A percentile compares a stretch with the other conserved stretches of the same genome.
These are phyloP conservation scores for Dysmachus trigonus DNA, from an alignment of 2,888 invertebrate genomes.

Conservation along the genomic window DNA sequence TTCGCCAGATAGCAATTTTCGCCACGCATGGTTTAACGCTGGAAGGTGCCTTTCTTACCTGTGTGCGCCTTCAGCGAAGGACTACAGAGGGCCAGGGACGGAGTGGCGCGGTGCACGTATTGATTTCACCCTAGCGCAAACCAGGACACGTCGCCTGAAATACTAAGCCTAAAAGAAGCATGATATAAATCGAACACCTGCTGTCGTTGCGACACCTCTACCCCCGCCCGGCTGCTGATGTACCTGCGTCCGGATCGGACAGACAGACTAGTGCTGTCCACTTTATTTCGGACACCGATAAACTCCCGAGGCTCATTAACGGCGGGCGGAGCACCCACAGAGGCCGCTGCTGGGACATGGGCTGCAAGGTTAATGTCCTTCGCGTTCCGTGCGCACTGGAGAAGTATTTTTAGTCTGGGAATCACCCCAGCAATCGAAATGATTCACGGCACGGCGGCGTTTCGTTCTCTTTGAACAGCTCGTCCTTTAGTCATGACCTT, in stretches of 20 bases:
- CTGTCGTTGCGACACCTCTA: not conserved
- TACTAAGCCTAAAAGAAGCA: constrained; percentile 3
- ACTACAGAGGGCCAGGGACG: not conserved
- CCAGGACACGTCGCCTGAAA: constrained; percentile 29
- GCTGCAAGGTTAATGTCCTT: constrained; percentile 35
- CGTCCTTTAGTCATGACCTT: constrained; percentile 40
- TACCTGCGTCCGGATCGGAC: not conserved
- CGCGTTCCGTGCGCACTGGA: not conserved
- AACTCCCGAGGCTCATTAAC: not conserved
- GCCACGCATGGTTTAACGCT: constrained; percentile 47
- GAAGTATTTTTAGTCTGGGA: constrained; percentile 26
- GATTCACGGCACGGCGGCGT: constrained; percentile 17
- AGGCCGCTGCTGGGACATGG: not conserved
- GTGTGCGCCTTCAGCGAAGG: constrained; percentile 17
- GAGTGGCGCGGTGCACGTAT: constrained; percentile 8
- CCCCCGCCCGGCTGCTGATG: not conserved
- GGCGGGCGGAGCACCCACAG: not conserved
- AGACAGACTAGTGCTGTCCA: not conserved
- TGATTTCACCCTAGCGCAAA: constrained; percentile 37
- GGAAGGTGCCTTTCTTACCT: constrained; percentile 42
- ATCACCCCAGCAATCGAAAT: constrained; percentile 2
- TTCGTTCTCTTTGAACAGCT: not conserved
- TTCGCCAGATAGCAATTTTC: constrained; percentile 45
- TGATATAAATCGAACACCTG: constrained; percentile 37
- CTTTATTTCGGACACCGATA: not conserved